phyloP scores from a whole-genome alignment of 2,888 invertebrate species.

The Periphyllus acericola region DNA sequence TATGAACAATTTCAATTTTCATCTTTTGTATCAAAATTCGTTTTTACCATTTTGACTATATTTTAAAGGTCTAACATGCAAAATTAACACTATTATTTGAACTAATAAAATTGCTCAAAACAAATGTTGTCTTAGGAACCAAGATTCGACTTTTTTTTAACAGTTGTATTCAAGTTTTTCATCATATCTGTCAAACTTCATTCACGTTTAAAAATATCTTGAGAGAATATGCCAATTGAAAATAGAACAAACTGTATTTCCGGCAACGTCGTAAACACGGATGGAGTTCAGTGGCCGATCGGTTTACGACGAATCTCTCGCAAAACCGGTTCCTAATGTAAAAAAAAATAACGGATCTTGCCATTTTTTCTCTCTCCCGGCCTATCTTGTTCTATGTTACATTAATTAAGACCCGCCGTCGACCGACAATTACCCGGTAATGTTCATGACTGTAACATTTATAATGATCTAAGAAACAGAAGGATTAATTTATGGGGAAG shows the following conservation, averaged over 20 bases:
- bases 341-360: conserved; percentile 64
- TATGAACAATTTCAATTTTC: background rate
- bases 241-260: conserved; percentile 49
- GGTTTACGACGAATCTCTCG: conserved; percentile 34
- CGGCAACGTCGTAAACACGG: conserved; percentile 38
- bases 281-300: conserved; percentile 60
- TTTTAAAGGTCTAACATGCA: too few species aligned
- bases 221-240: background rate
- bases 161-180: too few species aligned
- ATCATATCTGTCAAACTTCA: background rate
- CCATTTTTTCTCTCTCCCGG: conserved; percentile 28
- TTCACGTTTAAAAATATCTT: background rate
- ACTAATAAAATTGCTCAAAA: too few species aligned
- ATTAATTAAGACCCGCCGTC: conserved; percentile 45
- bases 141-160: background rate
- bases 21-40: background rate
- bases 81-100: too few species aligned
- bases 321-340: conserved; percentile 51
- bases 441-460: conserved; percentile 56
- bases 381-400: conserved; percentile 1
- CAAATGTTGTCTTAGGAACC: background rate
- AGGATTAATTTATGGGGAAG: background rate
- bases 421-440: conserved; percentile 44
- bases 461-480: conserved; percentile 15
- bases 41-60: background rate